Percentiles rank a stretch among this genome's conserved stretches.
Evolutionary conservation across 2,888 invertebrate genomes (phyloP).

Genomic region (Acleris holmiana): DNA sequence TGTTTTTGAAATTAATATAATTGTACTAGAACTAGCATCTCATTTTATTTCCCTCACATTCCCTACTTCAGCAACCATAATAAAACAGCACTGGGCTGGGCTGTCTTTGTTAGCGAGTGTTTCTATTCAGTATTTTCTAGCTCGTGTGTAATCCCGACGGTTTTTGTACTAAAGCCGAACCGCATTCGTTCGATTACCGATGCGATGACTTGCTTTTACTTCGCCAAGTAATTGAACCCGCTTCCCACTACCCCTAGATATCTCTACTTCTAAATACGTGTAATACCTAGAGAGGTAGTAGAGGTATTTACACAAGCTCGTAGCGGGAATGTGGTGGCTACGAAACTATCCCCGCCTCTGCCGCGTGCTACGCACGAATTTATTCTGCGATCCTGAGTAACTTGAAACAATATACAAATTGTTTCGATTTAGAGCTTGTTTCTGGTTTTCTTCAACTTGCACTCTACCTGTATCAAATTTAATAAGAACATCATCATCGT

Average conservation of each 20-base stretch:
- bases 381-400: constrained; percentile 28
- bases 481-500: no score
- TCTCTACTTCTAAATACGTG: no score
- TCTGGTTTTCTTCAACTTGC: constrained; percentile 18
- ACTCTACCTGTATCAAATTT: background rate
- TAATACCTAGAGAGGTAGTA: constrained; percentile 4
- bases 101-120: constrained; percentile 32
- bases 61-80: constrained; percentile 23
- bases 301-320: constrained; percentile 35
- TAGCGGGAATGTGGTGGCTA: constrained; percentile 48
- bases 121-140: constrained; percentile 46
- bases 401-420: constrained; percentile 32
- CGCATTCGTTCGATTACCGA: constrained; percentile 62
- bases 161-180: constrained; percentile 74
- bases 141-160: constrained; percentile 53
- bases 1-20: background rate
- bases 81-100: constrained; percentile 25
- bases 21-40: background rate
- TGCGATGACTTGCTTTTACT: constrained; percentile 78
- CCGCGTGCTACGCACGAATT: constrained; percentile 45
- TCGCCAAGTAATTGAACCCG: constrained; percentile 73
- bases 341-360: constrained; percentile 56
- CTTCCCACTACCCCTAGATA: constrained; percentile 39
- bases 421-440: constrained; percentile 26
- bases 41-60: constrained; percentile 11